Conservation (phyloP, 1,140 invertebrate genomes). For the Ips typographus region DNA sequence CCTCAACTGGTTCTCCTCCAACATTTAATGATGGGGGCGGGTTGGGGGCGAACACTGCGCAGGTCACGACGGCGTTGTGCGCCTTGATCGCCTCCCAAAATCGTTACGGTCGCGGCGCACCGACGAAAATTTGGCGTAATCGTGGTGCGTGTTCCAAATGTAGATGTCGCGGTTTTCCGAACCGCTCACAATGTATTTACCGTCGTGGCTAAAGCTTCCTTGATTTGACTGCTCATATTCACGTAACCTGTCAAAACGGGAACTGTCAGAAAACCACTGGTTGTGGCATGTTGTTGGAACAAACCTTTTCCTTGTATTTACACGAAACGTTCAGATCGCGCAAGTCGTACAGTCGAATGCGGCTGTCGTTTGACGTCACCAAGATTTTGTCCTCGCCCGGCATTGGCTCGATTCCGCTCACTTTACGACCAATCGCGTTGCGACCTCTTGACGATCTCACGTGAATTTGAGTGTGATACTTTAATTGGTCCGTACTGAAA, state of each 20-base stretch:
- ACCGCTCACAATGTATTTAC: conserved; percentile 95
- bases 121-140: conserved; percentile 93
- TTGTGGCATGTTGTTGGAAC: not conserved
- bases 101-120: conserved; percentile 93
- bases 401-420: conserved; percentile 96
- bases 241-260: conserved; percentile 68
- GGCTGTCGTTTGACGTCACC: conserved; percentile 97
- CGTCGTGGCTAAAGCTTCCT: conserved; percentile 94
- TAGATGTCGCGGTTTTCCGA: conserved; percentile 98
- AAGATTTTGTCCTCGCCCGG: conserved; percentile 96
- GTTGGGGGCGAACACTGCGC: conserved; percentile 96
- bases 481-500: conserved; percentile 86
- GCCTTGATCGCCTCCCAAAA: conserved; percentile 98
- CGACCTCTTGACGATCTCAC: conserved; percentile 92
- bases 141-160: conserved; percentile 95
- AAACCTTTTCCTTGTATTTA: conserved; percentile 70
- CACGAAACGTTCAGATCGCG: conserved; percentile 93
- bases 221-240: conserved; percentile 96
- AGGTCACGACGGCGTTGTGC: conserved; percentile 94
- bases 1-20: conserved; percentile 50
- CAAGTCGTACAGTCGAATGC: conserved; percentile 96
- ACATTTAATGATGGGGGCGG: conserved; percentile 84
- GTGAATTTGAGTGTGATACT: conserved; percentile 97
- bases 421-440: conserved; percentile 92
- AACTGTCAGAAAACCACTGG: not conserved